Base-by-base conservation (phyloP, 2,113 vertebrate species). In the Etheostoma cragini region DNA sequence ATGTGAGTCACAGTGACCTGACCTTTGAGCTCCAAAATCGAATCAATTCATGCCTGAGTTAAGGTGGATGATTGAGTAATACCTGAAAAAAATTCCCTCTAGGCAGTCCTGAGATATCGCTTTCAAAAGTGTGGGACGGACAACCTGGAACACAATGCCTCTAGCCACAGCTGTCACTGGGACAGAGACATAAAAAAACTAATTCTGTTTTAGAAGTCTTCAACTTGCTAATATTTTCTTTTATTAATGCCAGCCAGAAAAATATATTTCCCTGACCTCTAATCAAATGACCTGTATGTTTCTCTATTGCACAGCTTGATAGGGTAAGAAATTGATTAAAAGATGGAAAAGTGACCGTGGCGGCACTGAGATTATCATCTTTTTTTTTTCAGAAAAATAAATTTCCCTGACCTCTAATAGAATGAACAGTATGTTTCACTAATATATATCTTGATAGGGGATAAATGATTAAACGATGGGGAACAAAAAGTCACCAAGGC, bases 191-290 rank as follows among this genome's bases (percentile, higher is more conserved):
- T 42, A 11, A 42, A 42, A 26, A 72, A 52, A 30, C 58, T 22
- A 21, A 24, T 73, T 13, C 16, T 69, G 5, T 33, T 72, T 70
- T 45, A 65, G 45, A 66, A 15, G 62, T 69, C 65, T 80, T 42
- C 80, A 50, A 76, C 26, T 64, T 53, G 38, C 8, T 79, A 14
- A 74, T 7, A 42, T 60, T 57, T 66, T 52, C 13, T 19, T 6
- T 72, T 73, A 79, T 80, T 63, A 68, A 35, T 21, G 2, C 6
- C 16, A 61, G n/a, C 1, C 33, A 19, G 49, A 45, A 33, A 58
- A 63, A 65, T n/a, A 38, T 8, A 21, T 42, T 71, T 77, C 16
- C 35, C 26, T 63, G 47, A 84, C 76, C 60, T 77, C 72, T 77
- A 10, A 22, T 67, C 8, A 22, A 45, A 75, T 33, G n/a, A 30